Percentiles rank a stretch among this genome's conserved stretches.
Evolutionary conservation across 2,113 vertebrate species (phyloP).

Genomic region (Melierax canorus): DNA sequence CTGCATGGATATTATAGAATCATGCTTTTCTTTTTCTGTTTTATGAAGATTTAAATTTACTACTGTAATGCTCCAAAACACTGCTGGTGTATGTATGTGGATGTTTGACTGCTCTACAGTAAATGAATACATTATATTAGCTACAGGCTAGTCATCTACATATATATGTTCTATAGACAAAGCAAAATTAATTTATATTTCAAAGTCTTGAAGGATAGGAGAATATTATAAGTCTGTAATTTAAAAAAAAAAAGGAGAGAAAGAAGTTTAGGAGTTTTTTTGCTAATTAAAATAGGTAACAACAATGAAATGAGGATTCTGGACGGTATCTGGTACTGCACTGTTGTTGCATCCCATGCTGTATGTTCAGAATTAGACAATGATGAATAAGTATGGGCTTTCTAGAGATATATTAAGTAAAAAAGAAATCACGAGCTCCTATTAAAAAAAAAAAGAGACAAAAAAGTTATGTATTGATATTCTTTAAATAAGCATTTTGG

Average conservation of each 20-base stretch:
- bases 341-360: background rate
- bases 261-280: background rate
- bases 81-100: background rate
- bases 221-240: background rate
- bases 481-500: background rate
- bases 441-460: background rate
- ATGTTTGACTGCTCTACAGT: background rate
- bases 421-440: accelerated
- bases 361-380: background rate
- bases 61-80: background rate
- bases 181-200: background rate
- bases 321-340: background rate
- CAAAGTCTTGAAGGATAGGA: background rate
- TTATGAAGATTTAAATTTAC: background rate
- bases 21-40: background rate
- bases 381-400: background rate
- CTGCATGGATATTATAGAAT: background rate
- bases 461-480: background rate
- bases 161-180: background rate
- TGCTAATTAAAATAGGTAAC: background rate
- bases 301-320: background rate
- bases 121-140: background rate
- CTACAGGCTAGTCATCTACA: background rate
- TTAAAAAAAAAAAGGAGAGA: background rate
- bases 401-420: background rate